Percentiles rank a stretch among this genome's conserved stretches.
Evolutionary conservation across 2,113 vertebrate species (phyloP).

Genomic region (Trogon surrucura): DNA sequence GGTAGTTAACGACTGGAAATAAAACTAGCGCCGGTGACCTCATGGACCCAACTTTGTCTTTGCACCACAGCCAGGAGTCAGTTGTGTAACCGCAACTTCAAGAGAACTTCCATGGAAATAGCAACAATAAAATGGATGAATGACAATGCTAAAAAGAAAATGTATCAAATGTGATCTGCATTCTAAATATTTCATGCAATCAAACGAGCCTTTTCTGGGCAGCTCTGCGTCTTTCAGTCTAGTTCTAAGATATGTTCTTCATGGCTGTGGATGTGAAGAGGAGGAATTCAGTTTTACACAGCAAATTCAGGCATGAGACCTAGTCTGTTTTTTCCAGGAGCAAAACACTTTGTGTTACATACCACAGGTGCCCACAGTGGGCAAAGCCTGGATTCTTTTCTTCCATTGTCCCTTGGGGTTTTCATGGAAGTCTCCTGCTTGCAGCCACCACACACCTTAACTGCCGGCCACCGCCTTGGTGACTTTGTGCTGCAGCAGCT

Average conservation of each 20-base stretch:
- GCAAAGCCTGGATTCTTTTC: fast-evolving
- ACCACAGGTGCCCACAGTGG: fast-evolving
- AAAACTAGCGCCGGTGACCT: background rate
- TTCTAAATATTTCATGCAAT: background rate
- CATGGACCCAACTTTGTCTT: background rate
- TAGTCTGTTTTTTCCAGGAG: background rate
- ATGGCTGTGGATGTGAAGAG: background rate
- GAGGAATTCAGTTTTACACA: background rate
- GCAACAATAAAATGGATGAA: background rate
- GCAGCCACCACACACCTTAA: fast-evolving
- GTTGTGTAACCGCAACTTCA: fast-evolving
- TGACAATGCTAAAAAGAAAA: background rate
- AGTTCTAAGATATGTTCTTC: background rate
- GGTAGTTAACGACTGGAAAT: background rate
- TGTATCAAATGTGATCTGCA: background rate
- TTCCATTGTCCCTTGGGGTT: fast-evolving
- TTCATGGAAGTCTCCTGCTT: background rate
- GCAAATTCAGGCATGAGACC: background rate
- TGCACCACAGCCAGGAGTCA: background rate
- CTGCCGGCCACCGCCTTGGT: background rate
- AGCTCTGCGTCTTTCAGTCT: background rate
- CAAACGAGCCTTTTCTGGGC: background rate
- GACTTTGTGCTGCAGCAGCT: background rate
- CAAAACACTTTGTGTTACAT: fast-evolving
- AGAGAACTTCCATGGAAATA: background rate